These are phyloP conservation scores for Drosophila takahashii DNA, from an alignment of 1,140 invertebrate species.

Conservation along the genomic window DNA sequence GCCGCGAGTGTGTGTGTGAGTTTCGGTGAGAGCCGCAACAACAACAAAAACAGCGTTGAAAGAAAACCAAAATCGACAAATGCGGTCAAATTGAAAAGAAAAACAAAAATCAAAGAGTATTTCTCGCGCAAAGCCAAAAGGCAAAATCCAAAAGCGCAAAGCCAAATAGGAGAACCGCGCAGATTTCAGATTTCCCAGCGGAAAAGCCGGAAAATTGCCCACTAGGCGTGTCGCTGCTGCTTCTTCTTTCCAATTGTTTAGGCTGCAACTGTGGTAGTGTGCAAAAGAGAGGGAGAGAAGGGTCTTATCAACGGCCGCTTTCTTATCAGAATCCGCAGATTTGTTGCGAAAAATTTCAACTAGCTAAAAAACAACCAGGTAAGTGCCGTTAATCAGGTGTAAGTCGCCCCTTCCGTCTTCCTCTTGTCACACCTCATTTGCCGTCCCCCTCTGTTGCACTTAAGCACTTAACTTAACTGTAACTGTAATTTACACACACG, in stretches of 20 bases:
- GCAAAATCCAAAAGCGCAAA: constrained; percentile 43
- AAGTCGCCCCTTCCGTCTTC: constrained; percentile 1
- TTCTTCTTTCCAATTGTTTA: constrained; percentile 59
- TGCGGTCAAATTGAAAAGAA: constrained; percentile 80
- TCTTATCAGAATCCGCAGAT: constrained; percentile 47
- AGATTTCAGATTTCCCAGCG: constrained; percentile 67
- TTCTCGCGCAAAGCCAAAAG: constrained; percentile 50
- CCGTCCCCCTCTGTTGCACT: constrained; percentile 33
- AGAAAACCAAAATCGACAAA: constrained; percentile 75
- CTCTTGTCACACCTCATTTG: constrained; percentile 69
- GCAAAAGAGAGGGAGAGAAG: constrained; percentile 1
- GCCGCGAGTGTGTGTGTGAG: constrained; percentile 33
- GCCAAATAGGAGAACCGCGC: constrained; percentile 52
- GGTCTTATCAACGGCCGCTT: constrained; percentile 37
- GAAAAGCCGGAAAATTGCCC: constrained; percentile 76
- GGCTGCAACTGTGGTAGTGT: constrained; percentile 25
- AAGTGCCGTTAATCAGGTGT: constrained; percentile 12
- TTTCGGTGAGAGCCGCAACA: constrained; percentile 59
- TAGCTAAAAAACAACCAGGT: constrained; percentile 39
- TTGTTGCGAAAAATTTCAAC: constrained; percentile 36
- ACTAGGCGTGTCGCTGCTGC: constrained; percentile 62
- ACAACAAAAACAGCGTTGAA: constrained; percentile 50
- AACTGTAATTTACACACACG: constrained; percentile 66
- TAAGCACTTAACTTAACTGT: constrained; percentile 61
- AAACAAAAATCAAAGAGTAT: constrained; percentile 61